Conservation (phyloP, 2,797 vertebrate genomes). For the Botia almorhae region DNA sequence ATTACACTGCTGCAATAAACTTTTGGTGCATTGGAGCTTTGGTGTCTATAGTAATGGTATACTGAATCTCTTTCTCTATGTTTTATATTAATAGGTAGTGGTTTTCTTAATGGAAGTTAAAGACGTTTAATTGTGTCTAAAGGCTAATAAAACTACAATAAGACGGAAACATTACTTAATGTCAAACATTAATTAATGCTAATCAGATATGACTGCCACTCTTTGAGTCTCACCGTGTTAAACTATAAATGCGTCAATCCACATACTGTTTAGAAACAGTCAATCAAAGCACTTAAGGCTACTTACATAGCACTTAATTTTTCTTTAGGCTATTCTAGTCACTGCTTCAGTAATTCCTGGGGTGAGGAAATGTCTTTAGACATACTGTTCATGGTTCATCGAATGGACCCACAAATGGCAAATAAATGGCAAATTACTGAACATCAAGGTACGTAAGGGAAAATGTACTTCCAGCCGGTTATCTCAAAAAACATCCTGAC, state of each 20-base stretch:
- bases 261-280: constrained; percentile 41
- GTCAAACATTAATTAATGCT: not conserved
- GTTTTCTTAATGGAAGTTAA: not conserved
- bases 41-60: not conserved
- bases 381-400: not conserved
- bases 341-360: not conserved
- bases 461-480: no score
- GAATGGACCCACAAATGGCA: not conserved
- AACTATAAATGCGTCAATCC: constrained; percentile 41
- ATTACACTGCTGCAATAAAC: not conserved
- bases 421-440: not conserved
- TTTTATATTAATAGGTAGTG: not conserved
- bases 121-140: not conserved
- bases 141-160: not conserved
- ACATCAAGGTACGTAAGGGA: not conserved
- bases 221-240: not conserved
- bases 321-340: not conserved
- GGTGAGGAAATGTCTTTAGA: not conserved
- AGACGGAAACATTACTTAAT: not conserved
- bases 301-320: not conserved
- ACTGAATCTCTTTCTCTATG: not conserved
- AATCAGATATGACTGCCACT: constrained; percentile 38
- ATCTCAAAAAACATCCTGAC: no score
- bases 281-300: constrained; percentile 16
- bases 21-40: not conserved